Percentiles rank a stretch among this genome's conserved stretches.
Evolutionary conservation across 2,888 invertebrate species (phyloP).

Genomic region (Falcaria lacertinaria): DNA sequence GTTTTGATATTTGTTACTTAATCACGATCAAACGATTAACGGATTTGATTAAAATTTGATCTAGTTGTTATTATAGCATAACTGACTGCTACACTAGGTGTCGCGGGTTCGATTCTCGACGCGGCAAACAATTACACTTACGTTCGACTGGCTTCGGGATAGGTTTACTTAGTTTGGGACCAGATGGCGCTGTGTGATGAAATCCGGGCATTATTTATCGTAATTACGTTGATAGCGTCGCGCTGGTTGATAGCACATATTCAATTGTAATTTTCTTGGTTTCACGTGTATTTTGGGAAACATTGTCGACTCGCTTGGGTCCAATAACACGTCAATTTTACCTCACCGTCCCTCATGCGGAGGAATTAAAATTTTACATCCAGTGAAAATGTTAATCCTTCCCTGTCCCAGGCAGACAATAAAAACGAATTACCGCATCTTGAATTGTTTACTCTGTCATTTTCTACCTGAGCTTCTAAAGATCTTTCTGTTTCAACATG

Average conservation of each 20-base stretch:
- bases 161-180: too few species aligned
- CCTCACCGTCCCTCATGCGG: constrained; percentile 52
- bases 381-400: constrained; percentile 71
- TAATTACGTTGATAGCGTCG: not conserved
- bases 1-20: too few species aligned
- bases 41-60: too few species aligned
- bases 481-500: not conserved
- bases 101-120: too few species aligned
- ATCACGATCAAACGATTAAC: too few species aligned
- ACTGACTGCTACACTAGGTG: too few species aligned
- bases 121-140: too few species aligned
- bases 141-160: too few species aligned
- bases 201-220: too few species aligned
- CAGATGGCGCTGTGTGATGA: too few species aligned
- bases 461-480: constrained; percentile 14
- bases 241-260: not conserved
- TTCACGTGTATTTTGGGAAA: constrained; percentile 18
- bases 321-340: constrained; percentile 68
- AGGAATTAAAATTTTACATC: constrained; percentile 72
- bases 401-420: constrained; percentile 59
- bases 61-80: too few species aligned
- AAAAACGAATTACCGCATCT: constrained; percentile 68
- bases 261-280: constrained; percentile 18
- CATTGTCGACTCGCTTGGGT: constrained; percentile 39
- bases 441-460: constrained; percentile 54